These are phyloP conservation scores for Hypotaenidia philippensis DNA, from an alignment of 2,797 vertebrate genomes.

Conservation along the genomic window DNA sequence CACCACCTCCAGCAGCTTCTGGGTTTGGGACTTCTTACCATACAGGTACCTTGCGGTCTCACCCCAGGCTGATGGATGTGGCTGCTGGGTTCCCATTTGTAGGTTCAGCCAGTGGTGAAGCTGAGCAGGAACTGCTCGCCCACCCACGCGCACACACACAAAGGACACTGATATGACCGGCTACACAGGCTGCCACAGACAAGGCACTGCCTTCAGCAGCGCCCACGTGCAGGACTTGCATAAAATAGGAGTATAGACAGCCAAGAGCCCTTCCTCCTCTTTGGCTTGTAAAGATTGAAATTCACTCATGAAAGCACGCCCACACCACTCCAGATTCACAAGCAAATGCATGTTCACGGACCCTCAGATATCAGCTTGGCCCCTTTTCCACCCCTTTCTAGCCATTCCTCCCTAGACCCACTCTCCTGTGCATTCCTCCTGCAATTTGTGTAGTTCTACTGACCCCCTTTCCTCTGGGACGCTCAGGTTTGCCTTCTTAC, in stretches of 20 bases:
- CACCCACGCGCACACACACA: not conserved
- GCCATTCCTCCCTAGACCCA: not conserved
- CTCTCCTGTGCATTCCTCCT: not conserved
- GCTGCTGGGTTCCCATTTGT: not conserved
- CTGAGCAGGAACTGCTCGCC: not conserved
- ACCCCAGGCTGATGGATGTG: fast-evolving
- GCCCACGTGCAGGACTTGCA: not conserved
- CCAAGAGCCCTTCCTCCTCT: not conserved
- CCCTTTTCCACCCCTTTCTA: not conserved
- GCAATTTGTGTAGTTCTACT: not conserved
- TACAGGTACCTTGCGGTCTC: not conserved
- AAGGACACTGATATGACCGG: fast-evolving
- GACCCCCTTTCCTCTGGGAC: not conserved
- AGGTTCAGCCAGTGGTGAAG: not conserved
- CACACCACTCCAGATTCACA: not conserved
- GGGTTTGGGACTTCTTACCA: not conserved
- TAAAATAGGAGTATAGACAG: not conserved
- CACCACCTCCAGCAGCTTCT: not conserved
- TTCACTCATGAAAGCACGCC: not conserved
- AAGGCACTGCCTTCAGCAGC: not conserved
- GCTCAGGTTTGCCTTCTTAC: not conserved
- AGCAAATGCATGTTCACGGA: fast-evolving
- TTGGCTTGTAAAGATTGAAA: not conserved
- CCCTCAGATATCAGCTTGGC: not conserved
- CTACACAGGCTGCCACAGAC: not conserved